Base-by-base conservation (phyloP, 2,888 invertebrate genomes). In the Hydraecia micacea region DNA sequence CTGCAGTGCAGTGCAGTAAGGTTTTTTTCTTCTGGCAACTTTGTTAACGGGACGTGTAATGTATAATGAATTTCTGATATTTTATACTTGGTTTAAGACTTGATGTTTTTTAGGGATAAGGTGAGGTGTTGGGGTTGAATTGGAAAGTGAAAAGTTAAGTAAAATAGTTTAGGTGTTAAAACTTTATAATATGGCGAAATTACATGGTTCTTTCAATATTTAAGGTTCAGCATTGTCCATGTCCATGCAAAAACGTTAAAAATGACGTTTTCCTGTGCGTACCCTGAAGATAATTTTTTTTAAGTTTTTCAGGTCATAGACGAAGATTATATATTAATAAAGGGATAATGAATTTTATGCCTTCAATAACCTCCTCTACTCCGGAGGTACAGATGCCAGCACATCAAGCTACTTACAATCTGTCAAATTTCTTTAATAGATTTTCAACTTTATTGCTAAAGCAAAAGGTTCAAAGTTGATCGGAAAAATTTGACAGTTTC, bases 1-100 rank as follows among this genome's bases (percentile, higher is more conserved):
- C 86, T 89, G 89, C 91, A 91, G 76, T 91, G 89, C 91, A 91
- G 75, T 91, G 90, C 90, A 88, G 89, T 78, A 28, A 55, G 39
- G 69, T 65, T 81, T 87, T 79, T 82, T 80, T 66, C 49, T 70
- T 77, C 49, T 65, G 18, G 28, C 25, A 73, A 75, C 67, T 84
- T 84, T 75, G 79, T 76, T 75, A 75, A 73, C 55, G 11, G 55
- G 42, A 69, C 73, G 82, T 73, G 63, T 71, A 32, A 62, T 71
- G 70, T 69, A 66, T 75, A 73, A 75, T 65, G 62, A 73, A 73
- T 77, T 73, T 77, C 11, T 21, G 69, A 63, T 75, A 21, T 73
- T 80, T 72, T 60, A 28, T 42, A 21, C 7, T n/a, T 63, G 1
- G 28, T 79, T 36, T 66, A 36, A 36, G 36, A 55, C 13, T 74